Conservation (phyloP, 1,140 invertebrate species). For the Brachionus sp. region DNA sequence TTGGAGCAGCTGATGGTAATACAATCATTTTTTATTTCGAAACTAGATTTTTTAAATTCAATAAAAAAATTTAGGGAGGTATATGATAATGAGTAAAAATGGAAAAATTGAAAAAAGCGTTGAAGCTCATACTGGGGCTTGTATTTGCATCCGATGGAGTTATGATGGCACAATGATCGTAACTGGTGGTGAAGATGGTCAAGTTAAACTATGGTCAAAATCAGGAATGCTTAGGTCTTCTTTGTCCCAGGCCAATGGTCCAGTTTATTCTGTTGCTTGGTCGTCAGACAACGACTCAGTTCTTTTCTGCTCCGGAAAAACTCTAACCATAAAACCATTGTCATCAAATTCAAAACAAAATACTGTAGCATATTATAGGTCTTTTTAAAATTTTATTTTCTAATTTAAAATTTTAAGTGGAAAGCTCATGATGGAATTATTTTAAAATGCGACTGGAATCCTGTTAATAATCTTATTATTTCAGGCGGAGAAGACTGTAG, state of each 20-base stretch:
- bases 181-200: conserved; percentile 91
- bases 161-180: conserved; percentile 83
- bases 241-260: conserved; percentile 68
- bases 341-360: conserved; percentile 80
- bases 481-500: conserved; percentile 91
- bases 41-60: neutral
- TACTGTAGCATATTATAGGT: conserved; percentile 63
- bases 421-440: conserved; percentile 90
- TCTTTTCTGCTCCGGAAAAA: conserved; percentile 76
- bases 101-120: conserved; percentile 87
- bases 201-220: conserved; percentile 91
- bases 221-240: conserved; percentile 89
- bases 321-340: conserved; percentile 81
- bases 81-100: conserved; percentile 78
- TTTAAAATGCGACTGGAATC: conserved; percentile 80
- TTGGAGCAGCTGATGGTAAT: conserved; percentile 80
- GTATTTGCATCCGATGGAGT: conserved; percentile 76
- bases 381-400: neutral
- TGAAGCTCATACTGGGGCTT: conserved; percentile 83
- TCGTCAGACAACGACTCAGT: conserved; percentile 77
- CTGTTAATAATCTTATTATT: conserved; percentile 77
- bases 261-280: conserved; percentile 74
- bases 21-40: neutral
- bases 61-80: conserved; percentile 66
- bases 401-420: conserved; percentile 66